Evolutionary conservation across 2,113 vertebrate species (phyloP).

Genomic region (Brienomyrus longianalis): DNA sequence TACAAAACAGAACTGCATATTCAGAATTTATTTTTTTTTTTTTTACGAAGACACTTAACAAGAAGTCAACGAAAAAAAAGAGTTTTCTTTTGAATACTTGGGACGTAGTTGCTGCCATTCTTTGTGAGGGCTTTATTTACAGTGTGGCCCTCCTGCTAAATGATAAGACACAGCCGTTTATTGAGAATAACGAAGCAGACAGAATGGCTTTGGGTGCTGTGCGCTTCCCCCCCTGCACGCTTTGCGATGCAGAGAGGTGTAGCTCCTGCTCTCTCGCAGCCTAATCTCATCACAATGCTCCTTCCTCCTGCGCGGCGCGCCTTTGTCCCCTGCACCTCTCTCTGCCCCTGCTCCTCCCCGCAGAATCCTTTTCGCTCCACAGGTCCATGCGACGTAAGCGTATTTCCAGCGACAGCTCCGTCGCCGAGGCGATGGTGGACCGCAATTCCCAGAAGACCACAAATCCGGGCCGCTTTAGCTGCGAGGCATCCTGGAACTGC

Average conservation of each 20-base stretch:
- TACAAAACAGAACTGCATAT: background rate
- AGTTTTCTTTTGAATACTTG: background rate
- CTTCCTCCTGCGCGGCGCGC: background rate
- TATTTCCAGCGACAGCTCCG: conserved; percentile 55
- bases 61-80: background rate
- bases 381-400: conserved; percentile 44
- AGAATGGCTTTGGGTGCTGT: background rate
- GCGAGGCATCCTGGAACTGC: conserved; percentile 22
- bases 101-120: background rate
- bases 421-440: conserved; percentile 42
- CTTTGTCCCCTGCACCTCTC: background rate
- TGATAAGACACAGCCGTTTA: background rate
- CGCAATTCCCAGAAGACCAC: conserved; percentile 37
- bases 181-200: too few species aligned
- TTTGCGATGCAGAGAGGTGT: background rate
- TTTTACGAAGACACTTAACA: background rate
- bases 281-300: conserved; percentile 13
- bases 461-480: conserved; percentile 55
- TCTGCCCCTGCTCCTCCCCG: background rate
- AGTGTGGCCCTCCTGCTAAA: background rate
- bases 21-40: background rate
- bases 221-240: background rate
- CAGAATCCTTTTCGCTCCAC: conserved; percentile 32
- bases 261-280: background rate
- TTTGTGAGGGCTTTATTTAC: background rate